Conservation (phyloP, 2,113 vertebrate species). For the Hypanus sabinus region DNA sequence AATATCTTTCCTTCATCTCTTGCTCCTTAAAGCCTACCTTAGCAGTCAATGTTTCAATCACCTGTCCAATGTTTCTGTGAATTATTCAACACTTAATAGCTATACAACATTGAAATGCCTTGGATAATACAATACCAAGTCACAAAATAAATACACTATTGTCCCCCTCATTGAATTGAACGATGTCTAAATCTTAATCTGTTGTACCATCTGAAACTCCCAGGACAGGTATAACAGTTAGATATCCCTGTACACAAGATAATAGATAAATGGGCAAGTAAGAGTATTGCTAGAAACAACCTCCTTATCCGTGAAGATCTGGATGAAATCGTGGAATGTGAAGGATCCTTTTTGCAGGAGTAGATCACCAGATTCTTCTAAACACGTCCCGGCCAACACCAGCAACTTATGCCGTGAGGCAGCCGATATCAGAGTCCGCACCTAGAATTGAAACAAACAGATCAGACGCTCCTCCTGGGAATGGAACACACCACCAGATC, state of each 20-base stretch:
- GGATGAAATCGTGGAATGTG: slow-evolving; percentile 68
- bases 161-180: no score
- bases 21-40: no score
- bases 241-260: not conserved
- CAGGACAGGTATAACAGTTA: not conserved
- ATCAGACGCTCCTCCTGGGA: not conserved
- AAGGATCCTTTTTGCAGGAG: slow-evolving; percentile 77
- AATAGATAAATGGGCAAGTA: not conserved
- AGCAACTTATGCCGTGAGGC: slow-evolving; percentile 75
- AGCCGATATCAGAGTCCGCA: slow-evolving; percentile 71
- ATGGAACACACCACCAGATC: not conserved
- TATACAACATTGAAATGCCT: no score
- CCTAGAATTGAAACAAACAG: slow-evolving; percentile 51
- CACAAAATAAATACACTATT: no score
- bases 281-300: slow-evolving; percentile 47
- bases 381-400: slow-evolving; percentile 74
- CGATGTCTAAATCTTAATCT: no score
- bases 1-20: no score
- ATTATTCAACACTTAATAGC: no score
- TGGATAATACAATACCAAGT: no score
- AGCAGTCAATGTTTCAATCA: no score
- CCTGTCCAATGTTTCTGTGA: no score
- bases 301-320: slow-evolving; percentile 76
- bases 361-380: slow-evolving; percentile 75
- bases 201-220: not conserved